phyloP scores from a whole-genome alignment of 1,140 invertebrate genomes.

The Sipha flava region DNA sequence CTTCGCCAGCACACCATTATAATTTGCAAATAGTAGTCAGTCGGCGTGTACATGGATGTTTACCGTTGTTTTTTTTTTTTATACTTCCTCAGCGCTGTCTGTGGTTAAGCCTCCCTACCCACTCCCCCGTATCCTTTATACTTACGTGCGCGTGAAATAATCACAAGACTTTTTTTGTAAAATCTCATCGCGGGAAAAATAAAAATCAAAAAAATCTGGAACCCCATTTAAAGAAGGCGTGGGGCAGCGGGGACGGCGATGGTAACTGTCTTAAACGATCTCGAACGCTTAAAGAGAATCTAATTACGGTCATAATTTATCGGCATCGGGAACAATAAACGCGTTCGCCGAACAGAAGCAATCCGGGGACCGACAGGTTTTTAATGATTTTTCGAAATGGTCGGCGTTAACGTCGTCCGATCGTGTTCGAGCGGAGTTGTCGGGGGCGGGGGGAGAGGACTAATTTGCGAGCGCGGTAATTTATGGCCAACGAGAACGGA shows the following conservation, averaged over 20 bases:
- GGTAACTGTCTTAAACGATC: background rate
- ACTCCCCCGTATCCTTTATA: no score
- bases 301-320: conserved; percentile 13
- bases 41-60: no score
- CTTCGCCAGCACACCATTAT: background rate
- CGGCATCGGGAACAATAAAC: background rate
- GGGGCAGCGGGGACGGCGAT: background rate
- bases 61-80: no score
- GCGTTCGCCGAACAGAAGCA: background rate
- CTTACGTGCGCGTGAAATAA: no score
- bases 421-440: background rate
- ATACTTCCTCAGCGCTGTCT: no score
- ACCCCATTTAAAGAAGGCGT: no score
- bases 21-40: background rate
- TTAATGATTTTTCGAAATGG: conserved; percentile 28
- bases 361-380: conserved; percentile 3
- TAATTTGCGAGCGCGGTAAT: conserved; percentile 6
- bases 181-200: background rate
- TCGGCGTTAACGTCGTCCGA: background rate
- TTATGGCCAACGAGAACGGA: background rate
- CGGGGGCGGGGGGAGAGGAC: background rate
- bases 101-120: no score
- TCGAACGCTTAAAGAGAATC: background rate
- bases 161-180: no score
- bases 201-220: background rate